Base-by-base conservation (phyloP, 1,140 invertebrate genomes). In the Patella vulgata region DNA sequence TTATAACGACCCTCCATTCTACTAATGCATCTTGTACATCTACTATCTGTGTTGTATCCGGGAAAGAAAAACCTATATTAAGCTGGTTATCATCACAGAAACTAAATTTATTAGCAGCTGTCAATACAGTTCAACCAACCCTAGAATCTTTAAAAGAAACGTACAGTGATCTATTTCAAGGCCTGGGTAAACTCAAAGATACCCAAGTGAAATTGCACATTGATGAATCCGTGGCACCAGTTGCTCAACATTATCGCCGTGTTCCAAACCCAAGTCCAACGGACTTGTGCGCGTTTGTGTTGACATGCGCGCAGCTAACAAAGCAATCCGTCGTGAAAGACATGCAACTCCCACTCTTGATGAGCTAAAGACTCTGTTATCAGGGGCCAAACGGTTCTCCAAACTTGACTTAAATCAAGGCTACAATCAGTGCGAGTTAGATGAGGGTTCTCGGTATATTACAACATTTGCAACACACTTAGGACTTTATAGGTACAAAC, bases 391-490 rank as follows among this genome's bases (percentile, higher is more conserved):
- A 42, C 25, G 66, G 0, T 73, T 75, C 36, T 44, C 47, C 3
- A 71, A 67, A 42, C 33, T 69, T 1, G 74, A 70, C 40, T 27
- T 76, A 1, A 62, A 59, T 44, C 43, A 58, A 25, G 70, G 66
- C 0, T 72, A 63, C 48, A 70, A 76, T 59, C 69, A 72, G 33
- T 19, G 71, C 2, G 61, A 69, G 47, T 23, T 71, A 2, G 4
- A 39, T 21, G 30, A 43, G 21, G 57, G 63, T 0, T 73, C 61
- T 4, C 12, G 70, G n/a, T 54, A 63, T 25, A 63, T 63, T 14
- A 71, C 56, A 12, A 68, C 66, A 17, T 65, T 71, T 31, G 31
- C 55, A n/a, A 69, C 70, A 9, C 62, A 53, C 56, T 21, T 65
- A 25, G 71, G 63, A 9, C 17, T 71, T 0, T 43, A 68, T 25